Evolutionary conservation across 1,140 invertebrate genomes (phyloP), one percentile per base, ranked within the genome.

Genomic region (Drosophila orosa): DNA sequence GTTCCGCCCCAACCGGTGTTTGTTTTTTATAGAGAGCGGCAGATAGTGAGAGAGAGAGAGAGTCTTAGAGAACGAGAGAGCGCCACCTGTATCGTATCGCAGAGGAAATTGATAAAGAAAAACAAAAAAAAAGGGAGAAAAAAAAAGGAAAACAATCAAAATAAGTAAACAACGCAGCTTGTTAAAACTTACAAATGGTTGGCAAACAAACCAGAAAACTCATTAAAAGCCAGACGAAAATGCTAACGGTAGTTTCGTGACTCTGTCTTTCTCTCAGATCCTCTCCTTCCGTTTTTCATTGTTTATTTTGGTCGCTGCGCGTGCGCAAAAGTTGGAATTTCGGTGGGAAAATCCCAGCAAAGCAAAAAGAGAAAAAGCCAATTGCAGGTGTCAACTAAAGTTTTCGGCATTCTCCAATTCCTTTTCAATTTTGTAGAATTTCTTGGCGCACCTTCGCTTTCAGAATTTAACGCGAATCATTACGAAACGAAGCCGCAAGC

Each of bases 121-220:
- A 47, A 33, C 33, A 85, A 77, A 52, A 31, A 63, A 47, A 29
- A 44, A 27, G 39, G n/a, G n/a, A n/a, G 31, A 77, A 77, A 52
- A 24, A 47, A 47, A 45, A 45, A 35, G 19, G 44, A 68, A 57
- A 72, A 82, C 79, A 82, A 77, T 59, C 62, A 76, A 84, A 81
- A 80, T 77, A 65, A 80, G 61, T 52, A 74, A 82, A 82, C 73
- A 82, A 60, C 44, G 63, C 80, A 54, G 57, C 69, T 65, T 81
- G 82, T 85, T 85, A 85, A 52, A 85, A 80, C 74, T 85, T 73
- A 83, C 80, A 83, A 83, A 84, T 71, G 65, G 57, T 63, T 45
- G 59, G 60, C 81, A 84, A 86, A 78, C 68, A 78, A 72, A 77
- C 71, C 78, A 71, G 57, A 76, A 87, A 78, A 80, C 84, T 89